Evolutionary conservation across 2,888 invertebrate species (phyloP).

Genomic region (Platycheirus albimanus): DNA sequence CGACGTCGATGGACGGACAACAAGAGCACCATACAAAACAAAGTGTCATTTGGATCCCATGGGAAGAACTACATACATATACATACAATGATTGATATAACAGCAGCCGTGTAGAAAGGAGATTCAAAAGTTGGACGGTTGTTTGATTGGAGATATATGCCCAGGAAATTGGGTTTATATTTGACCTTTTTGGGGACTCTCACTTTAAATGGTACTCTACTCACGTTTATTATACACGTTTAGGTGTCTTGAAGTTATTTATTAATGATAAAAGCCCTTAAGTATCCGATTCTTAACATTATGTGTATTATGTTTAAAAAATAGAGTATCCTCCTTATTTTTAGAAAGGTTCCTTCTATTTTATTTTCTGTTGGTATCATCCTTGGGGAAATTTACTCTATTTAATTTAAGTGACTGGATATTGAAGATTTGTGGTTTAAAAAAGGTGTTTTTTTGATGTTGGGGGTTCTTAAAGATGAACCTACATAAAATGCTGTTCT

Average conservation of each 20-base stretch:
- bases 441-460: slow-evolving; percentile 7
- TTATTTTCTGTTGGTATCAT: not conserved
- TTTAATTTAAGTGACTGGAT: slow-evolving; percentile 49
- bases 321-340: not conserved
- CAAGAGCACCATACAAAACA: slow-evolving; percentile 17
- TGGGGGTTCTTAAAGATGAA: not conserved
- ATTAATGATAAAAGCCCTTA: slow-evolving; percentile 59
- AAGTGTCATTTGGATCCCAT: slow-evolving; percentile 59
- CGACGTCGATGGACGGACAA: not conserved
- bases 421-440: slow-evolving; percentile 43
- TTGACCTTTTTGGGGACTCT: slow-evolving; percentile 12
- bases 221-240: slow-evolving; percentile 57
- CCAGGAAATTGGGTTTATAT: slow-evolving; percentile 47
- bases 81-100: slow-evolving; percentile 66
- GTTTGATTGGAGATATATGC: slow-evolving; percentile 45
- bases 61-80: slow-evolving; percentile 21
- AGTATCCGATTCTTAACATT: slow-evolving; percentile 18
- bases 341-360: not conserved
- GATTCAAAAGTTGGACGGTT: slow-evolving; percentile 27
- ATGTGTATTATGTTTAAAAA: not conserved
- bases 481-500: not conserved
- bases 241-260: slow-evolving; percentile 64
- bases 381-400: slow-evolving; percentile 23
- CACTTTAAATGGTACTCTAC: slow-evolving; percentile 45
- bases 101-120: slow-evolving; percentile 5